These are phyloP conservation scores for Atta texana DNA, from an alignment of 1,140 invertebrate genomes.

Conservation along the genomic window DNA sequence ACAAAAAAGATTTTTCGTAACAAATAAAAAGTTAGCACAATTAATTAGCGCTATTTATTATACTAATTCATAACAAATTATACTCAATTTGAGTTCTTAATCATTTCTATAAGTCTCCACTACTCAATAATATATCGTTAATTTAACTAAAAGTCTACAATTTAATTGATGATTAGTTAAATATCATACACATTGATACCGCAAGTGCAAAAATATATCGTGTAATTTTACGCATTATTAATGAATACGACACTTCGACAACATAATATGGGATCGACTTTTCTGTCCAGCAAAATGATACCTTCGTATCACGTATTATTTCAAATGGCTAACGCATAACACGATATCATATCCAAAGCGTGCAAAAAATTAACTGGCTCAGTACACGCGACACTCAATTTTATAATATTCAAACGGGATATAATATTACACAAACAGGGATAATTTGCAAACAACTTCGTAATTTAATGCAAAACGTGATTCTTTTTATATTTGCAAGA, in stretches of 20 bases:
- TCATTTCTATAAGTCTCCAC: too few species aligned
- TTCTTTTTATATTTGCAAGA: not conserved
- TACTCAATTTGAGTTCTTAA: too few species aligned
- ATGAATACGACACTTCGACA: constrained; percentile 55
- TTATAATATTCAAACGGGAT: constrained; percentile 8
- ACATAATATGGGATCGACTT: constrained; percentile 14
- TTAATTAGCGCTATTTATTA: too few species aligned
- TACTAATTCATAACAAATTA: too few species aligned
- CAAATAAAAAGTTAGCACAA: not conserved
- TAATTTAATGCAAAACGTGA: not conserved
- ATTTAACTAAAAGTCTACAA: too few species aligned
- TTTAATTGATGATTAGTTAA: not conserved
- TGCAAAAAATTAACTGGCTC: not conserved
- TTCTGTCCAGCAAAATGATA: constrained; percentile 20
- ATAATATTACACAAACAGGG: not conserved
- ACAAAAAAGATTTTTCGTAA: not conserved
- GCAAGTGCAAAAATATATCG: not conserved
- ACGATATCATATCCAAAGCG: not conserved
- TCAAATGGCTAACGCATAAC: constrained; percentile 22
- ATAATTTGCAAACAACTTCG: not conserved
- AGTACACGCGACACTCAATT: not conserved
- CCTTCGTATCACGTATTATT: constrained; percentile 32
- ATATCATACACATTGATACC: not conserved
- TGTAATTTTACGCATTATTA: constrained; percentile 44
- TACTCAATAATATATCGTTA: too few species aligned